Evolutionary conservation across 2,888 invertebrate genomes (phyloP).

Genomic region (Orchestes rusci): DNA sequence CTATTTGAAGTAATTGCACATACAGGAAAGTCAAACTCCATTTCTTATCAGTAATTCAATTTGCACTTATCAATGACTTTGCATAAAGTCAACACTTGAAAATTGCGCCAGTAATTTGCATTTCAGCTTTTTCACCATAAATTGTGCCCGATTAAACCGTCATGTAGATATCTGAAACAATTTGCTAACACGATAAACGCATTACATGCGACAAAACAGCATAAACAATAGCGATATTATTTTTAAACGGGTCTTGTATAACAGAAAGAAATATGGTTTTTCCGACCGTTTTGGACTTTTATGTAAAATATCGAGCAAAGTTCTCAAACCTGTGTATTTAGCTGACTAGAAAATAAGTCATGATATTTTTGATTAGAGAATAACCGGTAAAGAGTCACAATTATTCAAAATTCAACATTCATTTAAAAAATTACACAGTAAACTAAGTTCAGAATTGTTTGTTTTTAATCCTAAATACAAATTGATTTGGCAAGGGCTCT

Average conservation of each 20-base stretch:
- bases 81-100: too few relatives aligned
- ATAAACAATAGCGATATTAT: conserved; percentile 18
- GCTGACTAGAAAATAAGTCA: too few relatives aligned
- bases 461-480: conserved; percentile 15
- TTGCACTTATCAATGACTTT: background rate
- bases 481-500: conserved; percentile 13
- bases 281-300: too few relatives aligned
- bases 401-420: too few relatives aligned
- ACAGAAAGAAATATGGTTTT: too few relatives aligned
- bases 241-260: too few relatives aligned
- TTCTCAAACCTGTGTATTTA: too few relatives aligned
- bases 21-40: too few relatives aligned
- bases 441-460: conserved; percentile 16
- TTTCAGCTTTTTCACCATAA: conserved; percentile 17
- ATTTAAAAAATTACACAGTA: conserved; percentile 10
- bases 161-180: conserved; percentile 23
- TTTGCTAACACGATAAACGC: conserved; percentile 22
- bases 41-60: background rate
- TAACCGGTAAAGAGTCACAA: too few relatives aligned
- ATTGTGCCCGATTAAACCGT: conserved; percentile 19
- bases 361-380: too few relatives aligned
- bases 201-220: conserved; percentile 18
- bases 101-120: conserved; percentile 18
- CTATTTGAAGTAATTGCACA: too few relatives aligned
- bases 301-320: too few relatives aligned